Base-by-base conservation (phyloP, 2,888 invertebrate species). In the Molorchus minor region DNA sequence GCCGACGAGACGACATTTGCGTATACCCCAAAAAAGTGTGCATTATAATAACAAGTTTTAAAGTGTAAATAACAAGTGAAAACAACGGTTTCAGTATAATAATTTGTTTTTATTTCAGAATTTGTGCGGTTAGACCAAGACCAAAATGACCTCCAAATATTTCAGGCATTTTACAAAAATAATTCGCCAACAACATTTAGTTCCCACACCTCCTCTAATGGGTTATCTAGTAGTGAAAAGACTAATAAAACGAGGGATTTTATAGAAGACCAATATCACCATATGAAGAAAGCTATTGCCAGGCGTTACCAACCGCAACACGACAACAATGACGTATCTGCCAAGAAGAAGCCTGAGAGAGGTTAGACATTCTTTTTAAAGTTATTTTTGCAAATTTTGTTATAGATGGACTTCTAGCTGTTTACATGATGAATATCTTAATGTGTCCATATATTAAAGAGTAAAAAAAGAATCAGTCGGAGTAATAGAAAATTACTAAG, bases 221-320 rank as follows among this genome's bases (percentile, higher is more conserved):
- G 4, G 8, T 25, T 25, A 25, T 5, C 25, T 8, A 8, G 8
- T 8, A 25, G 8, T 3, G 25, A 25, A 8, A 25, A 25, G 8
- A 25, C 25, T 5, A 25, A 25, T 5, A 5, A 5, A 8, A 17
- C 46, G 1, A 58, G 16, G 16, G 45, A 40, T n/a, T 53, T 58
- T 16, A 13, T 58, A 8, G 46, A 45, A n/a, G 53, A 58, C 10
- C 58, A 58, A 29, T 58, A 46, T 17, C 30, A 46, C 41, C 13
- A 46, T 35, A 53, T 51, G 10, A 58, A 58, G 38, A 44, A 41
- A 53, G 52, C 58, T 1, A 58, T 58, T 5, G 58, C 58, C 1
- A 58, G 52, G 19, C 16, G 45, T 3, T 58, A 52, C 20, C 38
- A 46, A 8, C 53, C 58, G 0, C 52, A 52, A 30, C 33, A 19